Conservation (phyloP, 2,113 vertebrate genomes). For the Semnornis frantzii region DNA sequence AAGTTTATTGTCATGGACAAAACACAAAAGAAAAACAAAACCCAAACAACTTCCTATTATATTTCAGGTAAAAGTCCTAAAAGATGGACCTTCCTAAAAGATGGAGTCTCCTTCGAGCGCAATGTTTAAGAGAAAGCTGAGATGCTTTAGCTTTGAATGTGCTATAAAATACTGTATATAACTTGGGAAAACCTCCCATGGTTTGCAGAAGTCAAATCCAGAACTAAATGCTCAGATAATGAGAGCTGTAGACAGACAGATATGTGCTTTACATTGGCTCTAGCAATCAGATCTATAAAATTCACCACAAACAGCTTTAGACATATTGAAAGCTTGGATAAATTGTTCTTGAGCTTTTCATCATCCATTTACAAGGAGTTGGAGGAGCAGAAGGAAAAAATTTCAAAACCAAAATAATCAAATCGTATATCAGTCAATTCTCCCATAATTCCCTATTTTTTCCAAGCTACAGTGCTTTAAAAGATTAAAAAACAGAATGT, state of each 20-base stretch:
- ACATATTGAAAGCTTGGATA: not conserved
- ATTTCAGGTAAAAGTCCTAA: not conserved
- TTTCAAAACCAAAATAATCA: conserved; percentile 16
- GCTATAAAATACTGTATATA: not conserved
- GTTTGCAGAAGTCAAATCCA: not conserved
- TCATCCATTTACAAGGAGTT: not conserved
- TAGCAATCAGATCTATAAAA: not conserved
- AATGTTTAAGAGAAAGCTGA: not conserved
- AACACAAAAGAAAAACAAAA: not conserved
- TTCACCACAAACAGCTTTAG: not conserved
- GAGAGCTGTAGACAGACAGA: conserved; percentile 9
- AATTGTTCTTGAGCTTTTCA: conserved; percentile 19
- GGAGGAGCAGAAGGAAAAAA: not conserved
- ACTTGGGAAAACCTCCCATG: not conserved
- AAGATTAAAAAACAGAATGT: not conserved
- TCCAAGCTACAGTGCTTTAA: not conserved
- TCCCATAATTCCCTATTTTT: not conserved
- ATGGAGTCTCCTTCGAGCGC: not conserved
- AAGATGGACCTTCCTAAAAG: not conserved
- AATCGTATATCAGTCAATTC: not conserved
- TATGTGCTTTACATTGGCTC: not conserved
- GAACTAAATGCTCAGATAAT: not conserved
- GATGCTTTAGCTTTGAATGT: not conserved
- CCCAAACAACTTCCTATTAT: not conserved
- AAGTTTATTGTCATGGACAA: not conserved